Base-by-base conservation (phyloP, 2,888 invertebrate species). In the Napeogenes inachia region DNA sequence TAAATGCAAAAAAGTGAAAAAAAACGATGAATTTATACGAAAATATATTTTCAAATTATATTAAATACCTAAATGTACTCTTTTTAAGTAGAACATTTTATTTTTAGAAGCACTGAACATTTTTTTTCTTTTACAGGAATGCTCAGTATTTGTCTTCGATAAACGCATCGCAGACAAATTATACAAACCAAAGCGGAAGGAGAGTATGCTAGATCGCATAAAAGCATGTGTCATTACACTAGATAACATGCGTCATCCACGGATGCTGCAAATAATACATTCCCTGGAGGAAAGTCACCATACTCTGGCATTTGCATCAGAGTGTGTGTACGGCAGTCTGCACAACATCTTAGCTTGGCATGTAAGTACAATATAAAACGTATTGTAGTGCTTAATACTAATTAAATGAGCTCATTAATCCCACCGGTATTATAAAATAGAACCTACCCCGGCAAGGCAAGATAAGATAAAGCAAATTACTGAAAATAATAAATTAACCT, bases 291-390 rank as follows among this genome's bases (percentile, higher is more conserved):
- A 97, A 80, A 95, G 95, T 67, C 91, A 94, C 56, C 96, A 97
- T 75, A 97, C 97, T 3, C 87, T 98, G 73, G 98, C 98, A 2
- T 99, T 98, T 84, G 98, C 97, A n/a, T 94, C 97, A 2, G 98
- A 99, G 83, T 95, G 97, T 0, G 94, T 99, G 13, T 91, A 96
- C 65, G 96, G 95, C 13, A 97, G 97, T 79, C 92, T 99, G 58
- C 95, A 97, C 54, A 98, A 98, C 85, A 94, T 98, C 68, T 89
- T 98, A 74, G 95, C 97, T 50, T 95, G 93, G 88, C 94, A 95
- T 85, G 96, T 95, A 79, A 93, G 91, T 79, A 78, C 12, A 10
- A 30, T 50, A 50, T 10, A 10, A 10, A 10, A 42, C 6, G 3
- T 5, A 5, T 35, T 35, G 21, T 21, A 21, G 21, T 21, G 6